phyloP scores from a whole-genome alignment of 2,113 vertebrate species.

The Elanus axillaris region DNA sequence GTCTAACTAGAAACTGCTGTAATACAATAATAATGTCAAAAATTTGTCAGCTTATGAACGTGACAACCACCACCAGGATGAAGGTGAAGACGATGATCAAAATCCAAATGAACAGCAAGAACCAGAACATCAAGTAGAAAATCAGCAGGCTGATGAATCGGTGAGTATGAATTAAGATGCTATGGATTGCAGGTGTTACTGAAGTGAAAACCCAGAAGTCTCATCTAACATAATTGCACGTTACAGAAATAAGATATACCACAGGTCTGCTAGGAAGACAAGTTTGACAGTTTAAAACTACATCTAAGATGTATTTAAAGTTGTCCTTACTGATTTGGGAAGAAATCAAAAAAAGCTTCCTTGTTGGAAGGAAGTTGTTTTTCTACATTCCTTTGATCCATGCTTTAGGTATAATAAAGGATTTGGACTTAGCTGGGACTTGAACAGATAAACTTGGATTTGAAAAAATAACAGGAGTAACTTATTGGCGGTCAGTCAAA shows the following conservation, averaged over 20 bases:
- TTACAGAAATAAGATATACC: background rate
- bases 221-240: background rate
- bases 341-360: background rate
- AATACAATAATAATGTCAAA: background rate
- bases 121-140: conserved; percentile 48
- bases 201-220: background rate
- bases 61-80: conserved; percentile 73
- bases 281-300: background rate
- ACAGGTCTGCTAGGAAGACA: background rate
- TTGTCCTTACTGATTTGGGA: background rate
- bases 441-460: background rate
- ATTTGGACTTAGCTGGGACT: background rate
- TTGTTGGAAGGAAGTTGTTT: background rate
- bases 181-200: background rate
- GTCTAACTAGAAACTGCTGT: background rate
- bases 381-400: background rate
- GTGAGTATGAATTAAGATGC: conserved; percentile 48
- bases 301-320: background rate
- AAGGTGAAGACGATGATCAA: conserved; percentile 72
- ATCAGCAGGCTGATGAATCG: conserved; percentile 59
- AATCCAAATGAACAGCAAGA: conserved; percentile 63
- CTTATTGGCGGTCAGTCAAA: background rate
- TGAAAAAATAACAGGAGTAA: background rate
- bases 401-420: background rate
- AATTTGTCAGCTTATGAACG: conserved; percentile 70